These are phyloP conservation scores for Scaptomyza hsui DNA, from an alignment of 1,140 invertebrate genomes.

Conservation along the genomic window DNA sequence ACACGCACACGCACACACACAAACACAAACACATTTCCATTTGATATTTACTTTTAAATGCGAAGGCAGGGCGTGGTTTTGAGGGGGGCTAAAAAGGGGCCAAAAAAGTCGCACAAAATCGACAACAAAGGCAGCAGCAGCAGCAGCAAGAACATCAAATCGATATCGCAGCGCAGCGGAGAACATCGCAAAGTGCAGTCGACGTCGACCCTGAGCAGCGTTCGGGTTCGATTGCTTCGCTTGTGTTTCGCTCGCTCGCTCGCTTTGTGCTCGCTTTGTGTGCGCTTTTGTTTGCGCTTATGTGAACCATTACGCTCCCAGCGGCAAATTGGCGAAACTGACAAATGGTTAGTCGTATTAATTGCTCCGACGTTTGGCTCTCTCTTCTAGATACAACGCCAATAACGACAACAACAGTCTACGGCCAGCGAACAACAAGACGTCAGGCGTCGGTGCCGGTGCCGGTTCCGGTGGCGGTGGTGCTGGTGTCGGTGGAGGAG, in stretches of 20 bases:
- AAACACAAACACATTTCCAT: not conserved
- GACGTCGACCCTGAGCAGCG: constrained; percentile 51
- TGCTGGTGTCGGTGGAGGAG: not conserved
- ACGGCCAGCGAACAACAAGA: constrained; percentile 65
- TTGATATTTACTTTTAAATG: constrained; percentile 21
- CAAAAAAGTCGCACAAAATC: constrained; percentile 9
- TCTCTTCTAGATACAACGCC: constrained; percentile 65
- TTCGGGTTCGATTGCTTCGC: constrained; percentile 54
- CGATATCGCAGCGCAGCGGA: constrained; percentile 42
- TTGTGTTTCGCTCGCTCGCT: constrained; percentile 12
- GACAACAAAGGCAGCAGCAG: not conserved
- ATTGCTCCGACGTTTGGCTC: constrained; percentile 16
- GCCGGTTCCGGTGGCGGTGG: not conserved
- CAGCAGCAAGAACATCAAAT: constrained; percentile 27
- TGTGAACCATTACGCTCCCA: not conserved
- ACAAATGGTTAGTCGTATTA: constrained; percentile 10
- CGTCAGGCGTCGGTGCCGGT: constrained; percentile 1
- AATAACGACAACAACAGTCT: constrained; percentile 74
- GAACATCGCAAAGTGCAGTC: constrained; percentile 6
- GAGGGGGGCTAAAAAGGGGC: not conserved
- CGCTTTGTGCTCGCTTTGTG: constrained; percentile 11
- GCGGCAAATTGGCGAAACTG: not conserved
- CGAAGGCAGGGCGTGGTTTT: constrained; percentile 32
- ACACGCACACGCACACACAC: not conserved
- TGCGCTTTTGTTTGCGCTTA: constrained; percentile 10